Percentiles rank a stretch among this genome's conserved stretches.
These are phyloP conservation scores for Colostygia pectinataria DNA, from an alignment of 2,888 invertebrate species.

Conservation along the genomic window DNA sequence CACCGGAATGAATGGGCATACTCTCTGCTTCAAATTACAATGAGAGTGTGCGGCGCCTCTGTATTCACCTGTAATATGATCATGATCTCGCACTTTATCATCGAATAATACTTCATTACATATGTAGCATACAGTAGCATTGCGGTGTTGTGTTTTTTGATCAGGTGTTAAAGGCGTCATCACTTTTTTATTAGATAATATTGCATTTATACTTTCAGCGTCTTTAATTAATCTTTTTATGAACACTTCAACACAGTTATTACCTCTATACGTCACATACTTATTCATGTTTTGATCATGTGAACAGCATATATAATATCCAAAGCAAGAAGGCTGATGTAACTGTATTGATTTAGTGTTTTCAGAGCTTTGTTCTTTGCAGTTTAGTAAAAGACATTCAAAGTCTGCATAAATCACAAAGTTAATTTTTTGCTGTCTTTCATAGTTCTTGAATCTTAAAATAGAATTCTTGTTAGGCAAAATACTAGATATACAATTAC, in stretches of 20 bases:
- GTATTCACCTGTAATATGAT: constrained; percentile 7
- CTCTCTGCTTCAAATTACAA: constrained; percentile 5
- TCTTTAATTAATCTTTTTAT: neutral
- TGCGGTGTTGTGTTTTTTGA: neutral
- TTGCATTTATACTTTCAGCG: neutral
- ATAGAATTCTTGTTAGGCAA: neutral
- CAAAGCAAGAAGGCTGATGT: too few species aligned
- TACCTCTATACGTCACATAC: constrained; percentile 1
- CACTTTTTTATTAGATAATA: neutral
- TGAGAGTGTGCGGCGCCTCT: constrained; percentile 8
- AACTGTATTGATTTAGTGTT: neutral
- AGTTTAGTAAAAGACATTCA: neutral
- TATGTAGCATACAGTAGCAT: neutral
- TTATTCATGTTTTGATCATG: too few species aligned
- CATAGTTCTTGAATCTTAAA: constrained; percentile 4
- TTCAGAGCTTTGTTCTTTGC: neutral
- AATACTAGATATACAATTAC: neutral
- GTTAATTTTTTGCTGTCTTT: constrained; percentile 10
- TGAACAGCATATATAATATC: constrained; percentile 3
- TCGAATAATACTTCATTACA: constrained; percentile 6
- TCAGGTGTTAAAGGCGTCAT: neutral
- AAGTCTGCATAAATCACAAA: too few species aligned
- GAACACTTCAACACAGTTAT: neutral
- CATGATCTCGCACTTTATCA: constrained; percentile 10
- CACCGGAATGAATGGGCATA: constrained; percentile 7